Percentiles rank a stretch among this genome's conserved stretches.
Conservation (phyloP, 2,113 vertebrate genomes). For the Ammodytes marinus region DNA sequence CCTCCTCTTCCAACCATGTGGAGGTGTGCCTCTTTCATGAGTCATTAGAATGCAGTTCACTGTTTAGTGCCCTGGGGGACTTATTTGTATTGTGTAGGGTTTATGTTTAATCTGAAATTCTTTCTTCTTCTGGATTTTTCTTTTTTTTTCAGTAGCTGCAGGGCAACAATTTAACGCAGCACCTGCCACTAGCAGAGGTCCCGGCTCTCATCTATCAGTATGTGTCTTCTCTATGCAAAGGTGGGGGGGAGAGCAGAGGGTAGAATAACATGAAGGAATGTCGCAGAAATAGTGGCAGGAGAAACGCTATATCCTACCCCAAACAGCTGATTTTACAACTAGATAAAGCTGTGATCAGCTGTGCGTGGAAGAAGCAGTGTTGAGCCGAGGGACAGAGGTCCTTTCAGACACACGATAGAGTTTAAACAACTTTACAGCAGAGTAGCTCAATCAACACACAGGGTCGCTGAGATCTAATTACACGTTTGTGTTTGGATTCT, state of each 20-base stretch:
- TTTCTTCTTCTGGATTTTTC: constrained; percentile 79
- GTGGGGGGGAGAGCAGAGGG: constrained; percentile 54
- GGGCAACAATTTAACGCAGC: constrained; percentile 82
- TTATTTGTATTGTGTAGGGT: constrained; percentile 87
- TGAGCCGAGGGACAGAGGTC: constrained; percentile 9
- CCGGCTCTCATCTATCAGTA: constrained; percentile 78
- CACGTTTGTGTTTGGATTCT: constrained; percentile 67
- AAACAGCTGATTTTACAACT: constrained; percentile 80
- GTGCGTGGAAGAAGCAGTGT: constrained; percentile 52
- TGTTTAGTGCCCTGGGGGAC: constrained; percentile 87
- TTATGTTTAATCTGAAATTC: constrained; percentile 90
- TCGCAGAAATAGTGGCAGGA: constrained; percentile 75
- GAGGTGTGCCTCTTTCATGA: constrained; percentile 68
- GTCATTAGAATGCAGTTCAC: constrained; percentile 81
- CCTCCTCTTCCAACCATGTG: constrained; percentile 7
- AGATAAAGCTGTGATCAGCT: constrained; percentile 80
- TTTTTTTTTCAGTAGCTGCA: constrained; percentile 73
- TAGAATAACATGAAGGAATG: constrained; percentile 85
- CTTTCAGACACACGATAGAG: constrained; percentile 29
- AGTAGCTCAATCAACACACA: constrained; percentile 60
- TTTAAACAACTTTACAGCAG: constrained; percentile 50
- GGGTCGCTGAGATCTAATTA: constrained; percentile 66
- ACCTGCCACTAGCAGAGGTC: constrained; percentile 79
- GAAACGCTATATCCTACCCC: constrained; percentile 77
- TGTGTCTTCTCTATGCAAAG: constrained; percentile 57